Percentiles rank a stretch among this genome's conserved stretches.
Evolutionary conservation across 2,888 invertebrate genomes (phyloP).

Genomic region (Carabus problematicus): DNA sequence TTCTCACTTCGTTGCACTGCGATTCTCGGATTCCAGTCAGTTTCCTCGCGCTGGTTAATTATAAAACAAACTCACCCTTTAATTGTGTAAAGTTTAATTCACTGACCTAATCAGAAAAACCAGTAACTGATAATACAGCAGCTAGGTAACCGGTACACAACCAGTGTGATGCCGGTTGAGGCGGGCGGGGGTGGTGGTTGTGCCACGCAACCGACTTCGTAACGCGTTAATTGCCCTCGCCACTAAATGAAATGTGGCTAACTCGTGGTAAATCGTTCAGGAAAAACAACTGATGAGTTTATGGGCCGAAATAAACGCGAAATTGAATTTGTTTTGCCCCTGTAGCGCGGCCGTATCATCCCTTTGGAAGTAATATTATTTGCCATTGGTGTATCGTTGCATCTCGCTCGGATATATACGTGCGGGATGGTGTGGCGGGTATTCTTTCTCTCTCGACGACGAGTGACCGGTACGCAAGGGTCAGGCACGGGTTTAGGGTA

Average conservation of each 20-base stretch:
- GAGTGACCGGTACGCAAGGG: conserved; percentile 15
- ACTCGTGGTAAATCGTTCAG: conserved; percentile 25
- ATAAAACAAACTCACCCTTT: conserved; percentile 31
- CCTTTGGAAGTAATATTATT: conserved; percentile 29
- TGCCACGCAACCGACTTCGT: no score
- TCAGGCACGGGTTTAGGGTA: no score
- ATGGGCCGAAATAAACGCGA: conserved; percentile 33
- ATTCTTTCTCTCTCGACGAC: conserved; percentile 6
- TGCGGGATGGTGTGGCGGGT: background rate
- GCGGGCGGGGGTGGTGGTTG: no score
- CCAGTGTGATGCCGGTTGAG: no score
- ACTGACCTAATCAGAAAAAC: conserved; percentile 50
- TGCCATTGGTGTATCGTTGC: conserved; percentile 11
- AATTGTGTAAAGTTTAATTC: conserved; percentile 48
- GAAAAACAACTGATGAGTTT: conserved; percentile 38
- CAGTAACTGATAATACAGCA: background rate
- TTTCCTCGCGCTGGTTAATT: conserved; percentile 18
- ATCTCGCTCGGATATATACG: conserved; percentile 6
- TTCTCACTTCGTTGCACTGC: conserved; percentile 16
- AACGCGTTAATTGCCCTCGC: no score
- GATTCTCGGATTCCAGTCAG: background rate
- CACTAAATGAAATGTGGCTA: conserved; percentile 35
- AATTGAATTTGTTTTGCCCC: conserved; percentile 36
- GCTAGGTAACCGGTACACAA: no score
- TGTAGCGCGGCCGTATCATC: background rate